Evolutionary conservation across 30 jellyfish, hydroid and myxozoan species (phyloP).

Genomic region (Clytia hemisphaerica): DNA sequence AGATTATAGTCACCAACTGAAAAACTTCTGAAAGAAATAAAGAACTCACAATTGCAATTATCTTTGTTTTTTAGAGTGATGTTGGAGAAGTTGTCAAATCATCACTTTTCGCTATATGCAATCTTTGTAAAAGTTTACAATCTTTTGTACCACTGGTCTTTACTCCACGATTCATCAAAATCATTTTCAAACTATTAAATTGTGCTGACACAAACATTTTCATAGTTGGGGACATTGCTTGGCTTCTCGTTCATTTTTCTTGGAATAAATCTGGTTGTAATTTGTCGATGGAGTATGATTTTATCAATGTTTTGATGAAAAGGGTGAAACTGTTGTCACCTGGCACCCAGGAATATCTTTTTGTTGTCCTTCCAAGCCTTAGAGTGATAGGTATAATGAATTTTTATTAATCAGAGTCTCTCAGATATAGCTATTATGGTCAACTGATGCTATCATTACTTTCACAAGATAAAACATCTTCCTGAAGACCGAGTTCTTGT

Average conservation of each 20-base stretch:
- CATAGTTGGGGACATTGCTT: constrained; percentile 46
- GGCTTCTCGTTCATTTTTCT: constrained; percentile 59
- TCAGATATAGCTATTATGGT: too few relatives aligned
- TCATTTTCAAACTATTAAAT: constrained; percentile 14
- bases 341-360: constrained; percentile 24
- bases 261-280: constrained; percentile 6
- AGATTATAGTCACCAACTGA: neutral
- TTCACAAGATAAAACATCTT: too few relatives aligned
- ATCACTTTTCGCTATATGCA: constrained; percentile 51
- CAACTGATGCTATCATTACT: too few relatives aligned
- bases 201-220: neutral
- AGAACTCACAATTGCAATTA: neutral
- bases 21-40: neutral
- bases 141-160: constrained; percentile 26
- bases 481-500: too few relatives aligned
- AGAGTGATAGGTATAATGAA: constrained; percentile 48
- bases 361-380: constrained; percentile 51
- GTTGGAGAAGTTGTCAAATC: constrained; percentile 48
- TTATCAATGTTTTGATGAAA: constrained; percentile 9
- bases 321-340: constrained; percentile 29
- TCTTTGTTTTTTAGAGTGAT: constrained; percentile 4
- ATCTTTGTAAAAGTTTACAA: constrained; percentile 42
- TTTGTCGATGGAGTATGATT: constrained; percentile 17
- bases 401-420: too few relatives aligned
- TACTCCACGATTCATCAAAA: constrained; percentile 26